A percentile compares a stretch with the other conserved stretches of the same genome.
Evolutionary conservation across 2,888 invertebrate genomes (phyloP).

Genomic region (Leptarthrus brevirostris): DNA sequence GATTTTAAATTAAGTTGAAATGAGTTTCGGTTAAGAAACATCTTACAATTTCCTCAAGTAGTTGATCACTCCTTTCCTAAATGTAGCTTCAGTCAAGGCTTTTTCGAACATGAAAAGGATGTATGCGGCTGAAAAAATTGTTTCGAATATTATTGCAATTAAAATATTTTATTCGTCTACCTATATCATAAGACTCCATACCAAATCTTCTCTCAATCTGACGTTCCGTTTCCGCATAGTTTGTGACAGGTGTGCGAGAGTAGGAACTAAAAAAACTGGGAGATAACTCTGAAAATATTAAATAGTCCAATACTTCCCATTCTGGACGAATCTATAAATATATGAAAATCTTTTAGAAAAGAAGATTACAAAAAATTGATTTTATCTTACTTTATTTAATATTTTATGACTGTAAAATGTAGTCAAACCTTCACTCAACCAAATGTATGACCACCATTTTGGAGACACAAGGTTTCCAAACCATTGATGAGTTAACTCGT

Average conservation of each 20-base stretch:
- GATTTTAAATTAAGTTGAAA: too few species aligned
- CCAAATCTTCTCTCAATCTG: conserved; percentile 8
- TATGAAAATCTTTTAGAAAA: neutral
- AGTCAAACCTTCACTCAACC: conserved; percentile 76
- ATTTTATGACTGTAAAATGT: conserved; percentile 78
- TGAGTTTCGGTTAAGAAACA: neutral
- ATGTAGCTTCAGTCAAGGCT: neutral
- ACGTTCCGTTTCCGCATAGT: neutral
- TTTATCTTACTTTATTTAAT: conserved; percentile 60
- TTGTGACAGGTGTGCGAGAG: neutral
- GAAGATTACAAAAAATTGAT: neutral
- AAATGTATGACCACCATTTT: conserved; percentile 75
- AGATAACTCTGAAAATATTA: neutral
- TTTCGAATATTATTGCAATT: neutral
- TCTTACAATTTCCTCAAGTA: conserved; percentile 58
- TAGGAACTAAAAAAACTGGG: neutral
- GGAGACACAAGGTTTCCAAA: conserved; percentile 82
- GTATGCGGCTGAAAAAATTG: conserved; percentile 14
- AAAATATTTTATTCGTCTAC: neutral
- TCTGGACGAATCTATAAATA: conserved; percentile 8
- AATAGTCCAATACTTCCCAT: neutral
- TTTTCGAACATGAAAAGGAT: conserved; percentile 12
- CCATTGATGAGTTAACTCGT: conserved; percentile 81
- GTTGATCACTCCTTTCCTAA: conserved; percentile 55
- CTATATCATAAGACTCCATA: neutral